Conservation (phyloP, 2,888 invertebrate species). For the Coecobrya sp. region DNA sequence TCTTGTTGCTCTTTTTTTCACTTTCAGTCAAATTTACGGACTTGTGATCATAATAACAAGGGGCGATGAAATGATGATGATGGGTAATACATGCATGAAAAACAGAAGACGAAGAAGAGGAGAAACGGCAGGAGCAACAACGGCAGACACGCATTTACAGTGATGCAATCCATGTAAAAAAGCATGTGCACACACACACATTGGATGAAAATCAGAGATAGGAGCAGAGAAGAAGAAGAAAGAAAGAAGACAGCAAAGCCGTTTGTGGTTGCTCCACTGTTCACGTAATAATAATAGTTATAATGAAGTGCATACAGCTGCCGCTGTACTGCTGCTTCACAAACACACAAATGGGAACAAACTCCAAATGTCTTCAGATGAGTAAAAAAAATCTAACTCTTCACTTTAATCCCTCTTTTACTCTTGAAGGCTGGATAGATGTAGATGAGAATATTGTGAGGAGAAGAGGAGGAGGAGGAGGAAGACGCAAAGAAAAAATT, state of each 20-base stretch:
- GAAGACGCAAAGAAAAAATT: neutral
- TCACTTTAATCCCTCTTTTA: neutral
- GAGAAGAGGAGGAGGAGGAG: too few relatives aligned
- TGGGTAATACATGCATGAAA: constrained; percentile 57
- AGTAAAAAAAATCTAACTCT: constrained; percentile 13
- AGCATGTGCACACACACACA: neutral
- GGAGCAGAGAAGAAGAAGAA: neutral
- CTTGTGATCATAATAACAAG: constrained; percentile 68
- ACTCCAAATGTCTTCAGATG: constrained; percentile 18
- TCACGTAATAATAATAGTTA: neutral
- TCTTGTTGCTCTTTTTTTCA: constrained; percentile 38
- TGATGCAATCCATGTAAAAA: neutral
- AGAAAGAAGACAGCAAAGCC: too few relatives aligned
- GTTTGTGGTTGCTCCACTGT: constrained; percentile 1
- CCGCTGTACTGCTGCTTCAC: neutral
- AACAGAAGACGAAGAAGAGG: neutral
- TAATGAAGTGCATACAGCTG: constrained; percentile 18
- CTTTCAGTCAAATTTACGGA: constrained; percentile 67
- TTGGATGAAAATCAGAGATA: constrained; percentile 27
- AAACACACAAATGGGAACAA: neutral
- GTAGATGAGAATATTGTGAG: neutral
- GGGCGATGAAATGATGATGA: constrained; percentile 50
- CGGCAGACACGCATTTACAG: neutral
- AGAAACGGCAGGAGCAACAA: neutral
- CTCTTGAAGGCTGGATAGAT: neutral